Base-by-base conservation (phyloP, 2,797 vertebrate genomes). In the Sebastes iracundus region DNA sequence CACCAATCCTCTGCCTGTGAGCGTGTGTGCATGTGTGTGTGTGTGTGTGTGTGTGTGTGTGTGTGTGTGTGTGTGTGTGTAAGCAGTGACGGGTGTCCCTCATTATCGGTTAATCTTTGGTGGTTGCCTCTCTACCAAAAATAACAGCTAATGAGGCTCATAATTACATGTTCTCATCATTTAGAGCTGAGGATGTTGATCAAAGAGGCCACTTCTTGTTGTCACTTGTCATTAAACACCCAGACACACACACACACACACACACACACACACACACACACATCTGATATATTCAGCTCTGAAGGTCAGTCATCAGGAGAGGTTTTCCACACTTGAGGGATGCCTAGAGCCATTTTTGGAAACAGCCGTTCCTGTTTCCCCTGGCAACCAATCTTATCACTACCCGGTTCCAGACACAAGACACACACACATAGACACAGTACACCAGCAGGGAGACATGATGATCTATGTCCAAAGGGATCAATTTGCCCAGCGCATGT, bases 301-400 rank as follows among this genome's bases (percentile, higher is more conserved):
- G 69, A 92, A 89, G 90, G 89, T 91, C 88, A 90, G 76, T 81
- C 78, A 82, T 90, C 82, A 73, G 35, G 61, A 79, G 82, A 86
- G 87, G 72, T 88, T 91, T 87, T 88, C 87, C 81, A 38, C 82
- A 79, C 88, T 87, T 83, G 53, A 92, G 93, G 90, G 89, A 92
- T 89, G 84, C 90, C 93, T 67, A 9, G 68, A 86, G 87, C 75
- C 87, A 88, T 85, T 91, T 93, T 90, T 82, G 80, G 90, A 91
- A 90, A 79, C 86, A 78, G 82, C 73, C 58, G 18, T 77, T 87
- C 79, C 72, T 72, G 92, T 94, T 93, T 92, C 91, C 87, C 91
- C 53, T 89, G 83, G 91, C 91, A 94, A 94, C 93, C 90, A 82
- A 72, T 89, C 87, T 82, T 84, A 93, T 90, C 81, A 33, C 78